phyloP scores from a whole-genome alignment of 2,888 invertebrate genomes.

The Lasiommata megera region DNA sequence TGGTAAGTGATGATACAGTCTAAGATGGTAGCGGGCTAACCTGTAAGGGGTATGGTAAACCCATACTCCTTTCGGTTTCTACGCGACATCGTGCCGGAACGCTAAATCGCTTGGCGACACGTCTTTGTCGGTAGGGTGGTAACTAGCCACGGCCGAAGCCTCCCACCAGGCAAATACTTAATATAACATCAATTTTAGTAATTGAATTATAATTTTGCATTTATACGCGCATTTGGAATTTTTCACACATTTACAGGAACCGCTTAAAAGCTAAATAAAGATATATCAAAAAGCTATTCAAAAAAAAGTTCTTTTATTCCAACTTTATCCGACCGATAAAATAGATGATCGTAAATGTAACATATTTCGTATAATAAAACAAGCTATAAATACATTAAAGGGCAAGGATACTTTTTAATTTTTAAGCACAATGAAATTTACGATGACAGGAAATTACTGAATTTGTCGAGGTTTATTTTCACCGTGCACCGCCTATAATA shows the following conservation, averaged over 20 bases:
- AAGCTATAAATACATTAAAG: conserved; percentile 23
- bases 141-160: too few species aligned
- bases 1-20: too few species aligned
- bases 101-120: too few species aligned
- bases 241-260: conserved; percentile 8
- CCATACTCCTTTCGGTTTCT: too few species aligned
- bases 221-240: background rate
- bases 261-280: background rate
- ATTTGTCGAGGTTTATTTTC: conserved; percentile 30
- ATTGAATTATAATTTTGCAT: conserved; percentile 3
- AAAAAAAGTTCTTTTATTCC: background rate
- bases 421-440: conserved; percentile 30
- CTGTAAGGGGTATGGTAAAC: too few species aligned
- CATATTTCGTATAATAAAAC: background rate
- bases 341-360: background rate
- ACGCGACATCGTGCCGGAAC: too few species aligned
- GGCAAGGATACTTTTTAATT: conserved; percentile 22
- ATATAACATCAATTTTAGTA: background rate
- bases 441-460: conserved; percentile 35
- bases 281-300: background rate
- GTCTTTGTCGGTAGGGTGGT: too few species aligned
- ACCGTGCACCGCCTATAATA: conserved; percentile 8
- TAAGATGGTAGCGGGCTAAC: too few species aligned
- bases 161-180: background rate
- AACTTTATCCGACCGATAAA: background rate